Evolutionary conservation across 2,113 vertebrate species (phyloP).

Genomic region (Mormyrus lacerda): DNA sequence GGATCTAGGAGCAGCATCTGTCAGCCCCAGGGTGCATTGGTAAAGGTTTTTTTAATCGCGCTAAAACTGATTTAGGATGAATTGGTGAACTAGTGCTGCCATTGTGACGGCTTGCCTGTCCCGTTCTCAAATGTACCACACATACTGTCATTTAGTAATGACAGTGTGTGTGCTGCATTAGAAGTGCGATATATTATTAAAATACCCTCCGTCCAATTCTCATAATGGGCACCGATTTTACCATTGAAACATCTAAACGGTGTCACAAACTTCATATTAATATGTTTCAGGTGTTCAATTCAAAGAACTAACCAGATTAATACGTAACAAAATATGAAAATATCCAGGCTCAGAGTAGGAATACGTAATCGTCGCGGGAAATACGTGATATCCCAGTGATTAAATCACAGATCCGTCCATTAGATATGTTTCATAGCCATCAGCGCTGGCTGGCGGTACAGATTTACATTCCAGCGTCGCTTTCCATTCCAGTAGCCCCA

Average conservation of each 20-base stretch:
- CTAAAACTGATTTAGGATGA: conserved; percentile 3
- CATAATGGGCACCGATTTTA: neutral
- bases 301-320: neutral
- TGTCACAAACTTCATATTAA: neutral
- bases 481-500: conserved; percentile 64
- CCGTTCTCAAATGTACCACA: neutral
- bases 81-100: neutral
- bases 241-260: neutral
- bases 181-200: neutral
- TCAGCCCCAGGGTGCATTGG: neutral
- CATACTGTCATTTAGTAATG: neutral
- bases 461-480: conserved; percentile 64
- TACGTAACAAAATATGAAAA: neutral
- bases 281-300: neutral
- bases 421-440: conserved; percentile 48
- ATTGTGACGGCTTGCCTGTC: neutral
- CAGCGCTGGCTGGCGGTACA: conserved; percentile 63
- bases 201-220: neutral
- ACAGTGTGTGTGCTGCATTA: neutral
- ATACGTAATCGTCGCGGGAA: neutral
- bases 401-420: conserved; percentile 69
- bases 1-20: conserved; percentile 1
- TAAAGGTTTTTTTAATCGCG: neutral
- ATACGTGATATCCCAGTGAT: conserved; percentile 71
- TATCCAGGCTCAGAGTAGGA: conserved; percentile 45